Conservation (phyloP, 2,113 vertebrate genomes). For the Scophthalmus maximus region DNA sequence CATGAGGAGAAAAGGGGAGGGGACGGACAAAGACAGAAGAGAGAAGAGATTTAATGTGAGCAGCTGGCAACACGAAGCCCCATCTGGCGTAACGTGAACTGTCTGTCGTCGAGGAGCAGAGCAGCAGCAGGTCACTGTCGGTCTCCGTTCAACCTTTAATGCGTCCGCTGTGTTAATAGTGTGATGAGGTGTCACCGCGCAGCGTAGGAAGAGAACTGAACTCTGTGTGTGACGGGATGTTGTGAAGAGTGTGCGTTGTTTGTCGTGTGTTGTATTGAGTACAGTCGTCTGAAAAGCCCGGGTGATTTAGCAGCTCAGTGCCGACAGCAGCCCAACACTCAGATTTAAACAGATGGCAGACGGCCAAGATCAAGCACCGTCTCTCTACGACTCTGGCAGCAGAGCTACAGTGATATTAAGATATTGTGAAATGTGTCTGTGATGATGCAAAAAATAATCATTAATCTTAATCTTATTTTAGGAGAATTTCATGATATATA, state of each 20-base stretch:
- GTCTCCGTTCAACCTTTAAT: conserved; percentile 17
- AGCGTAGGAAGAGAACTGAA: not conserved
- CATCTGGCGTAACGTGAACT: conserved; percentile 75
- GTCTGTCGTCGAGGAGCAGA: conserved; percentile 43
- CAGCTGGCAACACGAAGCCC: conserved; percentile 72
- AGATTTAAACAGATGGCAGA: conserved; percentile 71
- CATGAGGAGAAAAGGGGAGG: not conserved
- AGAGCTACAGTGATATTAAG: not conserved
- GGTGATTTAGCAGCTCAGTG: conserved; percentile 43
- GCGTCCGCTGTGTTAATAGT: conserved; percentile 10
- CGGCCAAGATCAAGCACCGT: conserved; percentile 31
- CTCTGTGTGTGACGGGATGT: not conserved
- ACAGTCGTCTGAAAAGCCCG: conserved; percentile 62
- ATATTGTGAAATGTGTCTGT: not conserved
- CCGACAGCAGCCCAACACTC: conserved; percentile 39
- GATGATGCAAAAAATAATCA: not conserved
- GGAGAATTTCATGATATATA: not conserved
- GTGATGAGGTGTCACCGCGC: conserved; percentile 4
- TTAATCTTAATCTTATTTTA: not conserved
- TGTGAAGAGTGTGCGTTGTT: not conserved
- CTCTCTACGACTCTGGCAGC: conserved; percentile 27
- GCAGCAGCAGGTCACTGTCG: conserved; percentile 25
- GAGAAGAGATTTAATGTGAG: conserved; percentile 59
- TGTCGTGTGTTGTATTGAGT: not conserved
- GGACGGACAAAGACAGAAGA: not conserved